A percentile compares a stretch with the other conserved stretches of the same genome.
These are phyloP conservation scores for Pseudochaenichthys georgianus DNA, from an alignment of 2,797 vertebrate species.

Conservation along the genomic window DNA sequence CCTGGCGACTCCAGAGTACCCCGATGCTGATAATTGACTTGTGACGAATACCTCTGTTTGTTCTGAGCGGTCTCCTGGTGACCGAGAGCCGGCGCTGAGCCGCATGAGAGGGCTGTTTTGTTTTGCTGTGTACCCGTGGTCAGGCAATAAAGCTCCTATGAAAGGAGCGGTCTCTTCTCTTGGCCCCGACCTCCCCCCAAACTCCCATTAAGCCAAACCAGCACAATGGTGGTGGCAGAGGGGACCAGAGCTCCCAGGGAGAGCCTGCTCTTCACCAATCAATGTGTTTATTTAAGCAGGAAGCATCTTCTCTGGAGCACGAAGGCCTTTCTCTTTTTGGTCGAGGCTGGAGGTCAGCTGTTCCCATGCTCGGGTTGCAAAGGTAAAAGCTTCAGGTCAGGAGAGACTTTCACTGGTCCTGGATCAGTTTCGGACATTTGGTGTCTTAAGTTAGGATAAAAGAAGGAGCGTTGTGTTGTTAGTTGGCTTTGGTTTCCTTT, in stretches of 20 bases:
- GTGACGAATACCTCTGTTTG: constrained; percentile 83
- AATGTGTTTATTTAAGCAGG: constrained; percentile 77
- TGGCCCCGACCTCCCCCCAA: constrained; percentile 35
- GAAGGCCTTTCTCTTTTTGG: constrained; percentile 32
- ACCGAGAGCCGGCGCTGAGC: constrained; percentile 63
- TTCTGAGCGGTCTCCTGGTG: constrained; percentile 77
- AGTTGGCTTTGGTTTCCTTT: constrained; percentile 23
- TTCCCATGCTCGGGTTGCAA: constrained; percentile 21
- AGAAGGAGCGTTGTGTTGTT: constrained; percentile 16
- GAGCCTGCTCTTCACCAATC: constrained; percentile 67
- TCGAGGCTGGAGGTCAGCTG: constrained; percentile 27
- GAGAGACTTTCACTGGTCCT: constrained; percentile 12
- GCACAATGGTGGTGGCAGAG: constrained; percentile 70
- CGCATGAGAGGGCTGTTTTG: constrained; percentile 77
- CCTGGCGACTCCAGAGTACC: constrained; percentile 66
- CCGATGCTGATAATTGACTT: constrained; percentile 82
- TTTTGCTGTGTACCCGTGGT: constrained; percentile 72
- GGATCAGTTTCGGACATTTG: constrained; percentile 27
- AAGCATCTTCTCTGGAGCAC: constrained; percentile 61
- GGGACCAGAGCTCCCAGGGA: constrained; percentile 72
- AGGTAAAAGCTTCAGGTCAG: not conserved
- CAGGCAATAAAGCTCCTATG: constrained; percentile 74
- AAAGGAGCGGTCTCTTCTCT: constrained; percentile 73
- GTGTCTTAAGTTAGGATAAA: constrained; percentile 2
- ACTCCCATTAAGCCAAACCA: constrained; percentile 71